Percentiles rank a stretch among this genome's conserved stretches.
phyloP scores from a whole-genome alignment of 2,888 invertebrate species.

The Aleiodes alternator region DNA sequence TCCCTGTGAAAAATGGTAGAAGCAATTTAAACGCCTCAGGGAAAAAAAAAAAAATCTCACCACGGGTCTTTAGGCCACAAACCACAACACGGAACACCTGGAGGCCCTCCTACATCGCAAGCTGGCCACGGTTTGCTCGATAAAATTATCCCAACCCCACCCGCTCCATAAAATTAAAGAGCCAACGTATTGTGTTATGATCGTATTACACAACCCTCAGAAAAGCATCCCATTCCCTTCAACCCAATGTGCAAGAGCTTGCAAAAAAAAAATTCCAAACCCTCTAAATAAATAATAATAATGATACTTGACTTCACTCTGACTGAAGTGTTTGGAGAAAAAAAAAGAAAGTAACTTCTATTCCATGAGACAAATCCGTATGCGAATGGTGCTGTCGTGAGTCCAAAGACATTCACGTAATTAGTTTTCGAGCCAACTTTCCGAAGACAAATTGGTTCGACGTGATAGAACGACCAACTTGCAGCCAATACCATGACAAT shows the following conservation, averaged over 20 bases:
- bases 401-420: constrained; percentile 24
- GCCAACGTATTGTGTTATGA: background rate
- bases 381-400: constrained; percentile 27
- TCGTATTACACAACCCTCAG: background rate
- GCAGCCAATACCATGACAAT: constrained; percentile 29
- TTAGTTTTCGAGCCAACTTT: constrained; percentile 25
- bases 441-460: constrained; percentile 30
- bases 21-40: constrained; percentile 6
- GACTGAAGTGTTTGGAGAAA: background rate
- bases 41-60: constrained; percentile 20
- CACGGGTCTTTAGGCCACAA: constrained; percentile 28
- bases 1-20: constrained; percentile 4
- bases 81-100: constrained; percentile 28
- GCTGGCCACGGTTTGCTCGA: constrained; percentile 11
- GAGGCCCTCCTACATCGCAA: constrained; percentile 3
- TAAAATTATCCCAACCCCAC: constrained; percentile 21
- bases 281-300: background rate
- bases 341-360: background rate
- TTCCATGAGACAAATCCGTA: background rate
- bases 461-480: constrained; percentile 30
- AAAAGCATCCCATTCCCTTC: background rate
- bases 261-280: too few relatives aligned
- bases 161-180: constrained; percentile 15
- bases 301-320: background rate
- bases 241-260: too few relatives aligned